phyloP scores from a whole-genome alignment of 2,113 vertebrate genomes.

The Grallaria varia region DNA sequence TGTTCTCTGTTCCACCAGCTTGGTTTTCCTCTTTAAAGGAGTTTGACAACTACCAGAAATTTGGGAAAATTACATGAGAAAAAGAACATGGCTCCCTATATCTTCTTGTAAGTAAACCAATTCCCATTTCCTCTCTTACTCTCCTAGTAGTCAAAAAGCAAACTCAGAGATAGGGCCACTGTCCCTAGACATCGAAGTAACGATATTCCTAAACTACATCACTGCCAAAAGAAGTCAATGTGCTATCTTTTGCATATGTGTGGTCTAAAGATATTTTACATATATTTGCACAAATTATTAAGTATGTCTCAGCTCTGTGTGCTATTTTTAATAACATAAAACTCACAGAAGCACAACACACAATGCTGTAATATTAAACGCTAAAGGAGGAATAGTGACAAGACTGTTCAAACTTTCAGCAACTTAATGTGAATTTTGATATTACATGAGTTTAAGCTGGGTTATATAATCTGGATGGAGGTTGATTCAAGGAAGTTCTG shows the following conservation, averaged over 20 bases:
- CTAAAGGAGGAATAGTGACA: neutral
- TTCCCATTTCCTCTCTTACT: neutral
- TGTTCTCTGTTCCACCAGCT: neutral
- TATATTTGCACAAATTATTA: neutral
- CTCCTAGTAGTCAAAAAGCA: neutral
- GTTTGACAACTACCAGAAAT: neutral
- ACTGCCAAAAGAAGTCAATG: neutral
- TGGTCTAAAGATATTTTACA: neutral
- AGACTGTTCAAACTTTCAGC: neutral
- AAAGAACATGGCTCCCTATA: neutral
- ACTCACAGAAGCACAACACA: neutral
- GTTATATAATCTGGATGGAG: neutral
- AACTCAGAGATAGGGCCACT: accelerated
- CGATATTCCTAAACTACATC: neutral
- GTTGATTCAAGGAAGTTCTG: neutral
- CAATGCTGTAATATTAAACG: neutral
- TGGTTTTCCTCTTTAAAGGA: neutral
- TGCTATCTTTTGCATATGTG: neutral
- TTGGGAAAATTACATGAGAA: neutral
- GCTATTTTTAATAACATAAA: neutral
- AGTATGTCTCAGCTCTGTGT: neutral
- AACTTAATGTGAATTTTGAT: accelerated
- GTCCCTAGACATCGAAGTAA: neutral
- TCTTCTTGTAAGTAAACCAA: neutral
- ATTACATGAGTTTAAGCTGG: neutral